A percentile compares a stretch with the other conserved stretches of the same genome.
Evolutionary conservation across 1,140 invertebrate species (phyloP).

Genomic region (Macrotrachela quadricornifera): DNA sequence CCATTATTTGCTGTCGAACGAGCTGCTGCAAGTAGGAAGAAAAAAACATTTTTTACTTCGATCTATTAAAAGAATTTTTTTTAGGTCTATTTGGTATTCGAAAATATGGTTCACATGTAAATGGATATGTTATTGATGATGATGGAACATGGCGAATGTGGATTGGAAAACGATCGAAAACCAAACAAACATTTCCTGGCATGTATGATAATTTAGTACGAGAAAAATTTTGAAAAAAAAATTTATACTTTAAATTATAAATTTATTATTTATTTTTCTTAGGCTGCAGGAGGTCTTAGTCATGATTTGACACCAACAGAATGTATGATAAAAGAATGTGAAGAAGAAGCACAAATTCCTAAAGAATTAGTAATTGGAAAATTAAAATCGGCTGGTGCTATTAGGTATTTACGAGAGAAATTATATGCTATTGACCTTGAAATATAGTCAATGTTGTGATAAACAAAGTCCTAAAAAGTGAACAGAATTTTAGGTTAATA

Average conservation of each 20-base stretch:
- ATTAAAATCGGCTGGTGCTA: slow-evolving; percentile 19
- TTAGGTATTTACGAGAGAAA: too few relatives aligned
- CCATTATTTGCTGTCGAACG: slow-evolving; percentile 68
- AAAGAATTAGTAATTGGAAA: slow-evolving; percentile 15
- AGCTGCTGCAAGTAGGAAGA: slow-evolving; percentile 51
- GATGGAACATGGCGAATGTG: slow-evolving; percentile 42
- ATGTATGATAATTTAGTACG: slow-evolving; percentile 75
- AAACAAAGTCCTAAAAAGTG: too few relatives aligned
- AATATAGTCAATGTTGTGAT: too few relatives aligned
- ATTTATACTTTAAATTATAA: too few relatives aligned
- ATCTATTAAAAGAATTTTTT: too few relatives aligned
- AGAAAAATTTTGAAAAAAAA: background rate
- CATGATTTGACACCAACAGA: slow-evolving; percentile 62
- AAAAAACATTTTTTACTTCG: too few relatives aligned
- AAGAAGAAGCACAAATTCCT: slow-evolving; percentile 58
- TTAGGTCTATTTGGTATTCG: slow-evolving; percentile 59
- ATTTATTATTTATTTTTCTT: slow-evolving; percentile 4
- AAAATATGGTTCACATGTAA: slow-evolving; percentile 78
- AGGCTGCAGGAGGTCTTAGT: slow-evolving; percentile 61
- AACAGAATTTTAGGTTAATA: too few relatives aligned
- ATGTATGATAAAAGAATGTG: slow-evolving; percentile 70
- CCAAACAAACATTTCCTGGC: slow-evolving; percentile 77
- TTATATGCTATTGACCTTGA: too few relatives aligned
- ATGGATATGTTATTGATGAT: slow-evolving; percentile 64
- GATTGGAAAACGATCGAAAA: slow-evolving; percentile 64